These are phyloP conservation scores for Axinella damicornis DNA, from an alignment of 37 sponge, comb jelly and placozoan genomes.

Conservation along the genomic window DNA sequence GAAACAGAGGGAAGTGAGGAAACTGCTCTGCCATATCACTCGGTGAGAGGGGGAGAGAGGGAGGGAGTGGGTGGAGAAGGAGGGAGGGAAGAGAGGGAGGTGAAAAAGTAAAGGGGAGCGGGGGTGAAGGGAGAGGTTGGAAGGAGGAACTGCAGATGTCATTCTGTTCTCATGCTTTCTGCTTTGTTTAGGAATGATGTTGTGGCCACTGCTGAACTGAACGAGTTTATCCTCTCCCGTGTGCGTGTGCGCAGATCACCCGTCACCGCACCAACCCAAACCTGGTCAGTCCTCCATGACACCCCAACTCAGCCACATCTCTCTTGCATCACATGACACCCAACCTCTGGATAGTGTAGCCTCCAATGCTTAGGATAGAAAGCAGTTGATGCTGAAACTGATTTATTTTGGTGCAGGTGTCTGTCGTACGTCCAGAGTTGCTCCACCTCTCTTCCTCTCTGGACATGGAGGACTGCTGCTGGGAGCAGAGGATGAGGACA, in stretches of 20 bases:
- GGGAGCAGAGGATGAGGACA: conserved; percentile 88
- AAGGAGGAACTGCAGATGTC: not conserved
- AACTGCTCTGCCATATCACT: conserved; percentile 83
- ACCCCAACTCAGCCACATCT: no score
- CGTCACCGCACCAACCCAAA: conserved; percentile 58
- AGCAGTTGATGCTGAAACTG: no score
- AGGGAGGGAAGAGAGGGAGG: not conserved
- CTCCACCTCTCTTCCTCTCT: conserved; percentile 74
- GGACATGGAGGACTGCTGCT: conserved; percentile 80
- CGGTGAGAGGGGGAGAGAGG: conserved; percentile 26
- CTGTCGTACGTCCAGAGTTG: conserved; percentile 82
- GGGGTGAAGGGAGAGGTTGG: not conserved
- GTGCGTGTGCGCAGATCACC: conserved; percentile 57
- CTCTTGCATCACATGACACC: no score
- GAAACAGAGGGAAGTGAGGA: conserved; percentile 63
- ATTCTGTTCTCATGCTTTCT: no score
- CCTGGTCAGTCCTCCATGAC: conserved; percentile 67
- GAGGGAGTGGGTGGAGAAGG: not conserved
- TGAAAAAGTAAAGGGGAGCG: not conserved
- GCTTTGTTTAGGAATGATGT: conserved; percentile 56
- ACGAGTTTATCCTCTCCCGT: conserved; percentile 49
- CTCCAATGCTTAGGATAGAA: no score
- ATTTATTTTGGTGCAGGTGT: conserved; percentile 47
- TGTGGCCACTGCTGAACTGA: conserved; percentile 70
- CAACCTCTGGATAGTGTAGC: no score